A percentile compares a stretch with the other conserved stretches of the same genome.
phyloP scores from a whole-genome alignment of 2,888 invertebrate species.

The Protodeltote pygarga region DNA sequence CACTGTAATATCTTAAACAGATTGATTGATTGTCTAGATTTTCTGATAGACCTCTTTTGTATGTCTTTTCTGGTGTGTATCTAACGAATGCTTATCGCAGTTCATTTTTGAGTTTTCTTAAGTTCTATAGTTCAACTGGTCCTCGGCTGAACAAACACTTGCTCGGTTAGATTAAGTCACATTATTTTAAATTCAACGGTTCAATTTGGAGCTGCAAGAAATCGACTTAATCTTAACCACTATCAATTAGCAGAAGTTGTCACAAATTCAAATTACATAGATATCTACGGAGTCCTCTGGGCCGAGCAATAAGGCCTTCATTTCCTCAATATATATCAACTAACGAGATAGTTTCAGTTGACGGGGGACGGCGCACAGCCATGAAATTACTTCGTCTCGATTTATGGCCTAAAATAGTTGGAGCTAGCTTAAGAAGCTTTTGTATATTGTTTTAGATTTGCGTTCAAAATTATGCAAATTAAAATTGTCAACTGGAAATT shows the following conservation, averaged over 20 bases:
- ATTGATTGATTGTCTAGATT: no score
- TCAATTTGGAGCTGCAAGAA: constrained; percentile 1
- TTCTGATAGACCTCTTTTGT: no score
- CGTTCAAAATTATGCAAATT: constrained; percentile 9
- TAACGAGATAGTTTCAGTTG: constrained; percentile 40
- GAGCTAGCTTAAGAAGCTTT: constrained; percentile 18
- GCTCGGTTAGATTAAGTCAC: no score
- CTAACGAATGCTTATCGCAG: no score
- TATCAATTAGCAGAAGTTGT: constrained; percentile 28
- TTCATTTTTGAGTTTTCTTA: no score
- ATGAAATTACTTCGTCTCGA: constrained; percentile 44
- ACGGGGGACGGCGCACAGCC: constrained; percentile 24
- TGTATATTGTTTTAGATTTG: constrained; percentile 27
- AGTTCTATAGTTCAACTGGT: no score
- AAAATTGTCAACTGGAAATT: constrained; percentile 9
- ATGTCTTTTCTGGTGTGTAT: no score
- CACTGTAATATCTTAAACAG: no score
- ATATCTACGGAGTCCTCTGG: constrained; percentile 22
- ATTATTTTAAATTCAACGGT: background rate
- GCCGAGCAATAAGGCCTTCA: constrained; percentile 33
- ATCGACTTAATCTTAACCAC: constrained; percentile 11
- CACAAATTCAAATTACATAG: constrained; percentile 30
- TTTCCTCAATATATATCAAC: constrained; percentile 43
- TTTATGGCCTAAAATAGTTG: constrained; percentile 43
- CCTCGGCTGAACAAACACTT: no score